A percentile compares a stretch with the other conserved stretches of the same genome.
Evolutionary conservation across 2,797 vertebrate species (phyloP).

Genomic region (Notamacropus eugenii): DNA sequence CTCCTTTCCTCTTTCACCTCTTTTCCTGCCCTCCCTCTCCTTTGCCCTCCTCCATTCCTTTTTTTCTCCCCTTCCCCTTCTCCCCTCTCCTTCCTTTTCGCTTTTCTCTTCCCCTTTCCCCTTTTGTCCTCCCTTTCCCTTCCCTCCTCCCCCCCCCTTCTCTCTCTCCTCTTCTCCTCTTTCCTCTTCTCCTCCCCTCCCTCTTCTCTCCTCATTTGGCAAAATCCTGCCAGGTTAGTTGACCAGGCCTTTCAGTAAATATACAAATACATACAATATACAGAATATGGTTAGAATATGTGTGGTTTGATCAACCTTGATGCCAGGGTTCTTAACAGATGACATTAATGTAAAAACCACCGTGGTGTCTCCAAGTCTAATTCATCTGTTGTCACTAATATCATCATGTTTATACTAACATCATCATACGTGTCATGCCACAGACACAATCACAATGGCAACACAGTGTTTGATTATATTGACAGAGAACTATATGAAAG

Average conservation of each 20-base stretch:
- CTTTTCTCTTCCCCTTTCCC: neutral
- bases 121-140: neutral
- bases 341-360: neutral
- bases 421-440: neutral
- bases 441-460: neutral
- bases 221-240: neutral
- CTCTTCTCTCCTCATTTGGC: neutral
- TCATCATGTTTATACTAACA: neutral
- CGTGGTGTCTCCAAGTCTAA: neutral
- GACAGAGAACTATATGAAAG: neutral
- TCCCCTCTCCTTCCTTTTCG: neutral
- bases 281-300: neutral
- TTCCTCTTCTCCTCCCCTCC: neutral
- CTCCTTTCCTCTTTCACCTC: neutral
- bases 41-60: neutral
- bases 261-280: neutral
- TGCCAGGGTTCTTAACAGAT: neutral
- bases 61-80: neutral
- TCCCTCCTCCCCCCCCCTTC: neutral
- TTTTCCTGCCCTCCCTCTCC: no score
- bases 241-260: neutral
- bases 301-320: neutral
- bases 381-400: neutral
- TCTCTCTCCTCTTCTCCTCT: neutral
- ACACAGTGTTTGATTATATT: neutral